Conservation (phyloP, 2,888 invertebrate species). For the Mimas tiliae region DNA sequence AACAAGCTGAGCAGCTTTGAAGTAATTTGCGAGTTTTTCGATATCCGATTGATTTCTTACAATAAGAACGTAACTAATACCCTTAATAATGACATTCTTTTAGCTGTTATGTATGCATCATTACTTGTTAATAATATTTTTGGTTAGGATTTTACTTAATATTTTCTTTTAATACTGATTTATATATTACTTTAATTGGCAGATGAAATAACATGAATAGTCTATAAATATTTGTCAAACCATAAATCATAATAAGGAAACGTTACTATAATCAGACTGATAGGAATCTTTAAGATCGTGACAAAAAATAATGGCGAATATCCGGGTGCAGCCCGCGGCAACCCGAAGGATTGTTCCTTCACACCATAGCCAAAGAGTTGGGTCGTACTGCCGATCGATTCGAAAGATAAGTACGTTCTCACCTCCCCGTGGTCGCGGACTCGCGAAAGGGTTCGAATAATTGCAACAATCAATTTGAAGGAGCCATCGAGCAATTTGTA, state of each 20-base stretch:
- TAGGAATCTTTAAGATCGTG: conserved; percentile 65
- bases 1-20: conserved; percentile 2
- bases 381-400: conserved; percentile 63
- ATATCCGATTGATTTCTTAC: conserved; percentile 8
- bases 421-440: conserved; percentile 76
- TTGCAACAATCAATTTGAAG: conserved; percentile 84
- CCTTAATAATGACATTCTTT: neutral
- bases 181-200: neutral
- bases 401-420: conserved; percentile 80
- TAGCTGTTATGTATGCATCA: neutral
- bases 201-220: neutral
- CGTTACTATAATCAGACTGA: conserved; percentile 58
- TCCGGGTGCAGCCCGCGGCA: conserved; percentile 61
- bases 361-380: conserved; percentile 80
- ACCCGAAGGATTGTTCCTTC: conserved; percentile 68
- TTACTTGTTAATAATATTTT: neutral
- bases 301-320: conserved; percentile 72
- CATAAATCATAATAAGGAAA: conserved; percentile 62
- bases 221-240: conserved; percentile 55
- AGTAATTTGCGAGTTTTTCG: neutral
- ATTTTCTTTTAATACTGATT: neutral
- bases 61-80: conserved; percentile 1
- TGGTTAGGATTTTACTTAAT: neutral
- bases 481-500: conserved; percentile 83
- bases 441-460: conserved; percentile 83